Base-by-base conservation (phyloP, 2,797 vertebrate genomes). In the Psittacula derbiana region DNA sequence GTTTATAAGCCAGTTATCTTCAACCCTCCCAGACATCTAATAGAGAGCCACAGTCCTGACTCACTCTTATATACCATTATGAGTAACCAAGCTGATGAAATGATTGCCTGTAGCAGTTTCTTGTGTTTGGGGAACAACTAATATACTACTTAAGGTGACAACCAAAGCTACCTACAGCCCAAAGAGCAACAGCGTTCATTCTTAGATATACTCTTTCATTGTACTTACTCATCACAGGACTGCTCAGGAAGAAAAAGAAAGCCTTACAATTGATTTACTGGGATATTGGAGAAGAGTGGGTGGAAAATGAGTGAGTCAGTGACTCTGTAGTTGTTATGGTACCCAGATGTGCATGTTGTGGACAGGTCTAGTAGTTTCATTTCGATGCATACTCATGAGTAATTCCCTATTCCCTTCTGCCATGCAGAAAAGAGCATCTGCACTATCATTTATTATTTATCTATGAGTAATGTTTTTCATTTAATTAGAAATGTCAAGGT, bases 391-490 rank as follows among this genome's bases (percentile, higher is more conserved):
- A 49, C 44, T 84, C 75, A 71, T 84, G 66, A 95, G 73, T 78
- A 91, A 82, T 86, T 93, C 85, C 44, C 33, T 95, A n/a, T 79
- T 95, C 75, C 76, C 57, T 84, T 91, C 89, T 94, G 85, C 43
- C 71, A 47, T 50, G 49, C 66, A 88, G 90, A 94, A 96, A 97
- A 88, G 83, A 95, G 80, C 96, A 96, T 96, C 96, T 97, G 97
- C 80, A 84, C 85, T 93, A 93, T 94, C 93, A 96, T 96, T 97
- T 93, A 95, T 98, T 98, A 97, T 98, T 98, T 97, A 97, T 97
- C 91, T 93, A 21, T 52, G 87, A 97, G 95, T 92, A 97, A 80
- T 49, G 60, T 94, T 97, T 98, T 97, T 97, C 92, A 86, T 97
- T 97, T 97, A 97, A 96, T 97, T 97, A 97, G 81, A 96, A 97